These are phyloP conservation scores for Cloeon dipterum DNA, from an alignment of 2,888 invertebrate species.

Conservation along the genomic window DNA sequence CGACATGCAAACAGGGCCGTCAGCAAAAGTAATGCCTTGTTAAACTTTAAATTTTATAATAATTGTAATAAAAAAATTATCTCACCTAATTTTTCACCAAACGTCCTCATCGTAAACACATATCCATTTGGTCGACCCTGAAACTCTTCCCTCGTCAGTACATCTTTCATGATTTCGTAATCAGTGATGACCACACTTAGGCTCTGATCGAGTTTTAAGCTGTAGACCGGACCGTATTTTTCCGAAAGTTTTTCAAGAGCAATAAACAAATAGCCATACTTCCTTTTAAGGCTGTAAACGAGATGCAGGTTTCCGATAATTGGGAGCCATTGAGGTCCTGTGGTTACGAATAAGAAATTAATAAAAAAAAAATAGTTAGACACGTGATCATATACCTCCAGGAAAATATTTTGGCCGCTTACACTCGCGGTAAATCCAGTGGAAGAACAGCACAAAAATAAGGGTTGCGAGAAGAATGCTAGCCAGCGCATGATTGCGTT, in stretches of 20 bases:
- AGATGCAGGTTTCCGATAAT: slow-evolving; percentile 18
- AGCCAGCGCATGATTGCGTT: no score
- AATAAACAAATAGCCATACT: slow-evolving; percentile 25
- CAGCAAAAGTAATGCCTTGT: no score
- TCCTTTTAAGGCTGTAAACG: slow-evolving; percentile 15
- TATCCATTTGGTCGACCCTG: slow-evolving; percentile 8
- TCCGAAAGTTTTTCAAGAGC: slow-evolving; percentile 22
- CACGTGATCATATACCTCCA: no score
- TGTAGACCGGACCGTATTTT: slow-evolving; percentile 27
- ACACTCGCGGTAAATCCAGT: no score
- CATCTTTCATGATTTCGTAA: slow-evolving; percentile 23
- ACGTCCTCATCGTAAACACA: background rate
- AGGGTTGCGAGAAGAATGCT: no score
- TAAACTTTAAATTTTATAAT: no score
- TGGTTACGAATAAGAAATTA: slow-evolving; percentile 11
- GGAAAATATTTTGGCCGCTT: no score
- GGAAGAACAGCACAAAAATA: no score
- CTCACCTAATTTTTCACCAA: slow-evolving; percentile 1
- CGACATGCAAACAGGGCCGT: no score
- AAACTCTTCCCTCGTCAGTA: slow-evolving; percentile 18
- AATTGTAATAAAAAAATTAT: no score
- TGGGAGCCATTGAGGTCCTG: slow-evolving; percentile 23
- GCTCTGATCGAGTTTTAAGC: slow-evolving; percentile 29
- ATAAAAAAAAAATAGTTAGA: background rate
- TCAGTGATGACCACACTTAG: slow-evolving; percentile 28